phyloP scores from a whole-genome alignment of 2,113 vertebrate genomes.

The Phalacrocorax brasilianus region DNA sequence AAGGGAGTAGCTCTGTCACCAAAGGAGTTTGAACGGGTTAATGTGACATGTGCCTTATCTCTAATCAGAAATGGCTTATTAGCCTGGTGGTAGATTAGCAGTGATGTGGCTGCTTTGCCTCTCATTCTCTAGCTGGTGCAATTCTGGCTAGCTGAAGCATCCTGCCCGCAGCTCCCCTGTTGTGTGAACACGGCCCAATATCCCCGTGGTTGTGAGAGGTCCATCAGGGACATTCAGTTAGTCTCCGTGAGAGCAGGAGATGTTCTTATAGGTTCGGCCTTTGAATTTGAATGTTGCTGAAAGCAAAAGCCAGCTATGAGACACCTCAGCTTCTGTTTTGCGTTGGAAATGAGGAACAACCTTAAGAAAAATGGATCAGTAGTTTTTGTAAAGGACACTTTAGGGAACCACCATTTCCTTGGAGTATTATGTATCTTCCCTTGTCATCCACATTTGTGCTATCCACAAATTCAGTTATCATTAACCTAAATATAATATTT shows the following conservation, averaged over 20 bases:
- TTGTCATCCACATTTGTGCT: neutral
- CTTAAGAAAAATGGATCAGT: neutral
- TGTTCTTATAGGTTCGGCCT: neutral
- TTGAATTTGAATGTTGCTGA: neutral
- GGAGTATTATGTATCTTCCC: neutral
- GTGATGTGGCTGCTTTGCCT: neutral
- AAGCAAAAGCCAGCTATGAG: neutral
- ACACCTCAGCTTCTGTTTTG: neutral
- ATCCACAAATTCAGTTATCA: neutral
- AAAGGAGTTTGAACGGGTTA: neutral
- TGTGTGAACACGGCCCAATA: neutral
- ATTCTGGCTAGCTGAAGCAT: neutral
- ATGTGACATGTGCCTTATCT: neutral
- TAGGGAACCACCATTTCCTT: neutral
- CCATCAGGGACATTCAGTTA: rapidly evolving
- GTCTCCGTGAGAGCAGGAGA: neutral
- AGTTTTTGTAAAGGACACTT: neutral
- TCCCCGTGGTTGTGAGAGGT: neutral
- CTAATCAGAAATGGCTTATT: neutral
- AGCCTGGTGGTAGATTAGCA: neutral
- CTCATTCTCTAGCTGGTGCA: neutral
- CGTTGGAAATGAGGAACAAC: neutral
- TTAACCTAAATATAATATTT: neutral
- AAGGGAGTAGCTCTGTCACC: neutral
- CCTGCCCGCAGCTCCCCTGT: neutral